phyloP scores from a whole-genome alignment of 53 echinoderm and acorn worm genomes.

The Crossaster papposus region DNA sequence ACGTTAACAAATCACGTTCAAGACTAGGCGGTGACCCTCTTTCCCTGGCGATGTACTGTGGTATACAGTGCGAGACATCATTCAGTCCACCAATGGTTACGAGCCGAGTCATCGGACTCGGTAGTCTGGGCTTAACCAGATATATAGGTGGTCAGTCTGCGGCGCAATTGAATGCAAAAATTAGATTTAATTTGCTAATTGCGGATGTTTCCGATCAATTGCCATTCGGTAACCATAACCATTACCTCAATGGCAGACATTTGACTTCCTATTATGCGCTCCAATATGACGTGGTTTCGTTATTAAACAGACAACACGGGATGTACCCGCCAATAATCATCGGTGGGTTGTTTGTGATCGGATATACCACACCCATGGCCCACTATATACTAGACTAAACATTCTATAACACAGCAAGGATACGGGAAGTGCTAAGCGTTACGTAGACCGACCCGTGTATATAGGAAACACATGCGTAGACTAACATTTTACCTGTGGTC shows the following conservation, averaged over 20 bases:
- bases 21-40: too few species aligned
- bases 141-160: background rate
- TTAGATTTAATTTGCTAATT: background rate
- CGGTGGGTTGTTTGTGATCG: slow-evolving; percentile 1
- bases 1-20: too few species aligned
- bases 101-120: too few species aligned
- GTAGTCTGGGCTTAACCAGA: too few species aligned
- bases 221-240: background rate
- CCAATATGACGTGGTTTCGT: background rate
- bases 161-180: background rate
- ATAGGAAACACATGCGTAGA: too few species aligned
- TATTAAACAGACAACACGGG: background rate
- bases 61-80: too few species aligned
- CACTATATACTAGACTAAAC: slow-evolving; percentile 9
- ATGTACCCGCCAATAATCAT: background rate
- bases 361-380: background rate
- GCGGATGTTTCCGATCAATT: slow-evolving; percentile 4
- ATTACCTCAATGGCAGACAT: background rate
- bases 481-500: background rate
- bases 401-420: background rate
- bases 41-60: too few species aligned
- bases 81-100: too few species aligned
- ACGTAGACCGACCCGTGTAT: too few species aligned
- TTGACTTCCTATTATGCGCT: background rate
- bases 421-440: background rate